Evolutionary conservation across 2,797 vertebrate genomes (phyloP).

Genomic region (Chaetodon trifasciatus): DNA sequence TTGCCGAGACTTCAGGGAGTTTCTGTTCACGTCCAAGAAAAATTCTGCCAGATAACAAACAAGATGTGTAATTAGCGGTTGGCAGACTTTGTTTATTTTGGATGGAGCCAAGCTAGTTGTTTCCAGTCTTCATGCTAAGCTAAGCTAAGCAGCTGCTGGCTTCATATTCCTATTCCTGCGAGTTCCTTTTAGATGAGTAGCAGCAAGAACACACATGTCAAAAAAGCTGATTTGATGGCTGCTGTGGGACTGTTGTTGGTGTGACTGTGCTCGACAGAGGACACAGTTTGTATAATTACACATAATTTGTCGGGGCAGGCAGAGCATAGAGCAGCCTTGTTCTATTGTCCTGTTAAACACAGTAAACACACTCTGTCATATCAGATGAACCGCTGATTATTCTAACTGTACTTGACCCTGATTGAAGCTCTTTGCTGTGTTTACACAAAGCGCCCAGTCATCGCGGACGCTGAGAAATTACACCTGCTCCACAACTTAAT

Average conservation of each 20-base stretch:
- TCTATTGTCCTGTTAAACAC: slow-evolving; percentile 32
- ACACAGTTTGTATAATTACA: neutral
- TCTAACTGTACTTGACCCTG: slow-evolving; percentile 3
- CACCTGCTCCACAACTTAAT: slow-evolving; percentile 61
- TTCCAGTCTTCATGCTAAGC: slow-evolving; percentile 5
- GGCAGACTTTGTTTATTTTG: neutral
- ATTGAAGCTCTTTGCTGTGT: slow-evolving; percentile 29
- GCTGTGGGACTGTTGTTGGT: neutral
- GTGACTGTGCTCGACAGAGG: neutral
- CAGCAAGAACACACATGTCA: no score
- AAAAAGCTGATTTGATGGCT: neutral
- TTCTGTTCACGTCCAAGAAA: neutral
- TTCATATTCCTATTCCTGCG: neutral
- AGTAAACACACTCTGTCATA: slow-evolving; percentile 20
- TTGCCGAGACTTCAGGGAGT: neutral
- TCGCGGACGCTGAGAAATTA: slow-evolving; percentile 42
- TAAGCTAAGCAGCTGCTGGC: neutral
- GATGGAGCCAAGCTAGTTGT: neutral
- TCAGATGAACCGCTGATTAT: slow-evolving; percentile 51
- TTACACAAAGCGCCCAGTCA: slow-evolving; percentile 58
- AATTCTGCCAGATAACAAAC: neutral
- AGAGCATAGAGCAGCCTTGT: neutral
- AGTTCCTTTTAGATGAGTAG: neutral
- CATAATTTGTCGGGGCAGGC: neutral
- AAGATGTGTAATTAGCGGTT: neutral